Percentiles rank a stretch among this genome's conserved stretches.
phyloP scores from a whole-genome alignment of 2,888 invertebrate genomes.

The Cacoxenus indagator region DNA sequence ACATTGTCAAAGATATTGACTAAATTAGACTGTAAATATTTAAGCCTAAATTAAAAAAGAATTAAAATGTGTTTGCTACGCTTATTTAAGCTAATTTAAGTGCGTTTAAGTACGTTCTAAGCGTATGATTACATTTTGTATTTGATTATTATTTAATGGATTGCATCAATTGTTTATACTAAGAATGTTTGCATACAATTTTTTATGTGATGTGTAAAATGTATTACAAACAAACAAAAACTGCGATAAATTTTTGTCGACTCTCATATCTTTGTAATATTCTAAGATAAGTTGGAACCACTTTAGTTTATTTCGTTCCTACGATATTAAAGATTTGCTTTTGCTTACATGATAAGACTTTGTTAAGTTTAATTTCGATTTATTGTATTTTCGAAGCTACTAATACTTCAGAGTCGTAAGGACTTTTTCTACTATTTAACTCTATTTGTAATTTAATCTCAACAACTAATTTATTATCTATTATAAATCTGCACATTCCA shows the following conservation, averaged over 20 bases:
- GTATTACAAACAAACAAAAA: not conserved
- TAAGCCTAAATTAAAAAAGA: constrained; percentile 1
- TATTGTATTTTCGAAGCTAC: too few species aligned
- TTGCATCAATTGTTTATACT: too few species aligned
- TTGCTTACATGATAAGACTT: too few species aligned
- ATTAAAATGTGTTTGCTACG: not conserved
- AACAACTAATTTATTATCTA: too few species aligned
- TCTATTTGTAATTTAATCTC: too few species aligned
- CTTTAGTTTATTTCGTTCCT: not conserved
- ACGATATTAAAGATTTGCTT: not conserved
- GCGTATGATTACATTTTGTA: not conserved
- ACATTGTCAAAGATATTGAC: not conserved
- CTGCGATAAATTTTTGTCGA: not conserved
- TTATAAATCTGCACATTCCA: too few species aligned
- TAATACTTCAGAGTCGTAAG: too few species aligned
- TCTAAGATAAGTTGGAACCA: not conserved
- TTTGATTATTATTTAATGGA: too few species aligned
- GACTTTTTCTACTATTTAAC: too few species aligned
- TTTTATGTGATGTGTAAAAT: not conserved
- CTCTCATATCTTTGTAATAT: not conserved
- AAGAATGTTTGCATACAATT: not conserved
- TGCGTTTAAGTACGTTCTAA: not conserved
- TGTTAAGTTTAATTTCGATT: too few species aligned
- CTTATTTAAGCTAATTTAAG: not conserved
- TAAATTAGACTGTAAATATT: constrained; percentile 21